Conservation (phyloP, 2,113 vertebrate genomes). For the human (Homo sapiens) region GRCh38 chr11:111228501-111229000, state of each 20-base stretch:
- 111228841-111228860: neutral
- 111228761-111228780: neutral
- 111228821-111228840: neutral
- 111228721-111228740: neutral
- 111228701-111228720: neutral
- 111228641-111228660: neutral
- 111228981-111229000: neutral
- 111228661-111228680: neutral
- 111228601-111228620: neutral
- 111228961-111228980: neutral
- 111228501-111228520: too few species aligned
- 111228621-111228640: neutral
- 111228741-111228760: neutral
- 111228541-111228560: neutral
- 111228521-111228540: neutral
- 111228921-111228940: neutral
- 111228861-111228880: neutral
- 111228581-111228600: neutral
- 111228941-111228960: neutral
- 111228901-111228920: conserved; percentile 1
- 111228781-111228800: neutral
- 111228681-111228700: neutral
- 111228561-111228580: neutral
- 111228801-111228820: neutral
- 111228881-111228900: neutral